Evolutionary conservation across 2,113 vertebrate genomes (phyloP).

Genomic region (Datnioides undecimradiatus): DNA sequence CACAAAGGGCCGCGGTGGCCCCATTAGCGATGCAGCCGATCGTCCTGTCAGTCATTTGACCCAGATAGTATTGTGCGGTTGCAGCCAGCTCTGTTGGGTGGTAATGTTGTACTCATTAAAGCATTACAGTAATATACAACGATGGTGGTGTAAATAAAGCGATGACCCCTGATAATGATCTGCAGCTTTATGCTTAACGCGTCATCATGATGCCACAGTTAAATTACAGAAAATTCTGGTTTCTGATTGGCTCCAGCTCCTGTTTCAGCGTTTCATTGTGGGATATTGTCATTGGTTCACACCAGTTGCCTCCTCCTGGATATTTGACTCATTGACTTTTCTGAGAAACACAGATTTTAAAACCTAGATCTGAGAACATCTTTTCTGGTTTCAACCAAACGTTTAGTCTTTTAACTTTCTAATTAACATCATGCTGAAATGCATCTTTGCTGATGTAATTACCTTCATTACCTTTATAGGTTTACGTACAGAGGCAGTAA

Average conservation of each 20-base stretch:
- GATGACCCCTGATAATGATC: background rate
- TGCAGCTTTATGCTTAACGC: background rate
- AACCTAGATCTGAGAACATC: no score
- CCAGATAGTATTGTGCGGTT: conserved; percentile 58
- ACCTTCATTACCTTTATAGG: no score
- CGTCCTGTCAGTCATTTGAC: conserved; percentile 45
- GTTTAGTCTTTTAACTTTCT: no score
- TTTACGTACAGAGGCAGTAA: no score
- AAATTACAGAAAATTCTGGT: no score
- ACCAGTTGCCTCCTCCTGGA: no score
- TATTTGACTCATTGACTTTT: background rate
- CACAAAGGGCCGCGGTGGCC: conserved; percentile 42
- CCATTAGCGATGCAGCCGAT: conserved; percentile 42
- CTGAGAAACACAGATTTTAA: no score
- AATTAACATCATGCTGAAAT: no score
- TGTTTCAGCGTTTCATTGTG: background rate
- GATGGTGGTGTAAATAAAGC: background rate
- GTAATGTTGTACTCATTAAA: conserved; percentile 27
- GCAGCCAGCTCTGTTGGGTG: conserved; percentile 13
- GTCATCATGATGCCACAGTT: no score
- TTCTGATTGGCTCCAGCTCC: no score
- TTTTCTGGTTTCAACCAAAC: no score
- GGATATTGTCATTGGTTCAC: background rate
- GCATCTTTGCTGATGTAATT: no score
- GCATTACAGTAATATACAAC: background rate